Evolutionary conservation across 2,888 invertebrate genomes (phyloP).

Genomic region (Apamea epomidion): DNA sequence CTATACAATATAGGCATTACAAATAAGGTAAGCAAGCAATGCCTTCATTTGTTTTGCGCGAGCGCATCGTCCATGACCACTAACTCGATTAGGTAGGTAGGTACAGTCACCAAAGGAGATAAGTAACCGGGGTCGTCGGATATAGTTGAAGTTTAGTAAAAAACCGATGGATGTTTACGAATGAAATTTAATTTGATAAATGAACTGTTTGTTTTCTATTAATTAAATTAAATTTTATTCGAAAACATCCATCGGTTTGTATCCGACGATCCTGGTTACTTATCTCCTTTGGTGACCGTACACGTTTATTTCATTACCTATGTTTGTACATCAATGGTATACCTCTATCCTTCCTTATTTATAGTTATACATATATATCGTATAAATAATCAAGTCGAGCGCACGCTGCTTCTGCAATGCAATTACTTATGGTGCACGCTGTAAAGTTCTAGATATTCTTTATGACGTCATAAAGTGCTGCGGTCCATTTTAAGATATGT

Average conservation of each 20-base stretch:
- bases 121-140: too few relatives aligned
- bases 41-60: constrained; percentile 38
- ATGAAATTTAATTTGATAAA: too few relatives aligned
- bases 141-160: too few relatives aligned
- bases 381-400: constrained; percentile 11
- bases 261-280: too few relatives aligned
- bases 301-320: constrained; percentile 3
- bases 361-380: constrained; percentile 5
- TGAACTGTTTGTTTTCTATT: too few relatives aligned
- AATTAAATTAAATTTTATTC: too few relatives aligned
- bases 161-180: too few relatives aligned
- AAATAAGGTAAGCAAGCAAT: constrained; percentile 21
- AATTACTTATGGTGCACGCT: constrained; percentile 8
- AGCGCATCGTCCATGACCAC: constrained; percentile 28
- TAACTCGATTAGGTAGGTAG: constrained; percentile 27
- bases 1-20: constrained; percentile 4
- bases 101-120: not conserved
- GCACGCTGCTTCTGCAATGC: not conserved
- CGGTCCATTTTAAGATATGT: not conserved
- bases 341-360: constrained; percentile 20
- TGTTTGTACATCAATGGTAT: constrained; percentile 30
- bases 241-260: too few relatives aligned
- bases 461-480: constrained; percentile 17
- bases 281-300: not conserved
- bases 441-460: constrained; percentile 8